Base-by-base conservation (phyloP, 2,113 vertebrate genomes). In the Trochalopteron elliotii region DNA sequence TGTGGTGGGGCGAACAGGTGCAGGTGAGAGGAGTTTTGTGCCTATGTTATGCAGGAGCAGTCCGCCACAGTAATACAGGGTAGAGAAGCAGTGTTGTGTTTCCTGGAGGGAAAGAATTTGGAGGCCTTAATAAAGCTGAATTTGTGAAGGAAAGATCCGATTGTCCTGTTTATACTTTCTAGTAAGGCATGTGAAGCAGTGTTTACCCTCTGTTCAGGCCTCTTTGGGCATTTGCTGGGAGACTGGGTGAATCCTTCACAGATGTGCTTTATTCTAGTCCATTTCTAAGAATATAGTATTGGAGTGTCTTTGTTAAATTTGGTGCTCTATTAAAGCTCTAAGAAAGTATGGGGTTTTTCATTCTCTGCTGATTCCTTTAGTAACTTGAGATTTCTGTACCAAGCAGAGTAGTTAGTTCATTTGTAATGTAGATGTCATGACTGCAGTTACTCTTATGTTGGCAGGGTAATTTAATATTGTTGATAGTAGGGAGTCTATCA, bases 341-440 rank as follows among this genome's bases (percentile, higher is more conserved):
- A 74, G 44, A 16, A 69, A 30, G 11, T 27, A 9, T 35, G 21
- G 2, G 0, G 6, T 15, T 21, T 23, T 87, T 61, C 2, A 33
- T 79, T 85, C 44, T 79, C n/a, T 87, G 42, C 8, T 52, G 10
- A 79, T 91, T 60, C 16, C 25, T 94, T 76, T 57, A 13, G 75
- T 91, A 94, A 87, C 23, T 79, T 60, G 20, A 85, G 31, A 56
- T 93, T 93, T 90, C 53, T 85, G 21, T 71, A 37, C 28, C 27
- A 68, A 81, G 27, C 49, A 72, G 78, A 72, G 31, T 68, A 49
- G 56, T 87, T 74, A 74, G 35, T 71, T 91, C 6, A 68, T 95
- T 87, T 90, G 78, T 91, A 76, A 94, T 83, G 90, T 63, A 91
- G 40, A 89, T 87, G 31, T 71, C 25, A 16, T 68, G 49, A 68